Base-by-base conservation (phyloP, 2,113 vertebrate genomes). In the Naja naja region DNA sequence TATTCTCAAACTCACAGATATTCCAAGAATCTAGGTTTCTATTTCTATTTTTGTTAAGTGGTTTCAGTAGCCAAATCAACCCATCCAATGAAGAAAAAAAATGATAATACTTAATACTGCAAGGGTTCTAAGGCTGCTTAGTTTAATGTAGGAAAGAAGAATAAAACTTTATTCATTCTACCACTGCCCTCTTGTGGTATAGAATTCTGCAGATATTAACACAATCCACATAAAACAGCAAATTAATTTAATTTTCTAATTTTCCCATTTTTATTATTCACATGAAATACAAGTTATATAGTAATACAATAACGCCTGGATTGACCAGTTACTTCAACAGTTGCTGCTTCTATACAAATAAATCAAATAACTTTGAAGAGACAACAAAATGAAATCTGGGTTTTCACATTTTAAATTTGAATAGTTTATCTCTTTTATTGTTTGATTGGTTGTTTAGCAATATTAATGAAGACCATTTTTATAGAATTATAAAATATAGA, bases 131-230 rank as follows among this genome's bases (percentile, higher is more conserved):
- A 94, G 94, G 1, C 1, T 69, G 39, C 39, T 10, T 39, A 30
- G 88, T 91, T 94, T 39, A 90, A 88, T 1, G 30, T 3, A 0
- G 2, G 81, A 47, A 56, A 56, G 1, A 0, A 43, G 10, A 34
- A 0, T 49, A 23, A 60, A 53, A 89, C 85, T 93, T 93, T 96
- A 43, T 3, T 23, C 94, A 87, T 96, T 96, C 95, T 95, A 88
- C 69, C 91, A 95, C 91, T 97, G 96, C 97, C 97, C 97, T 96
- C 98, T 94, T 90, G 97, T 97, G 98, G 92, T 49, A 87, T 0
- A 93, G 6, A 93, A 69, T 90, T 95, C 64, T 95, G 92, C 93
- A 94, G 92, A 12, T n/a, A 93, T n/a, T 22, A 55, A 86, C 52
- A 91, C 74, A 93, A 64, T 16, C n/a, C 49, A 90, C 47, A 90